phyloP scores from a whole-genome alignment of 2,797 vertebrate species.

The Selene dorsalis region DNA sequence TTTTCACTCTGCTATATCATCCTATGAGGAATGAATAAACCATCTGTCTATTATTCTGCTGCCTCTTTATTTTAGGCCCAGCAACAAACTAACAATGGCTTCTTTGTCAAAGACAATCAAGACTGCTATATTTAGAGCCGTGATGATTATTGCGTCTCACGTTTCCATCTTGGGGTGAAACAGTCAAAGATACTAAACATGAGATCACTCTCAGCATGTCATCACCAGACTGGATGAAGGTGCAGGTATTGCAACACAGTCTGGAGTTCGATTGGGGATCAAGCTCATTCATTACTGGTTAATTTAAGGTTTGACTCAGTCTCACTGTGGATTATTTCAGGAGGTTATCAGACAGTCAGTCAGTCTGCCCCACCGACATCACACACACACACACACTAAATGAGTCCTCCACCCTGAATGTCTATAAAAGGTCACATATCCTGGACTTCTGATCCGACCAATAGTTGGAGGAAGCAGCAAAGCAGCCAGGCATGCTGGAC shows the following conservation, averaged over 20 bases:
- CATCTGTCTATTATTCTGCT: constrained; percentile 42
- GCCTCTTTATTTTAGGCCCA: constrained; percentile 46
- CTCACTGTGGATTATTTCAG: constrained; percentile 7
- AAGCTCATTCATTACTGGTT: neutral
- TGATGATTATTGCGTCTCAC: constrained; percentile 57
- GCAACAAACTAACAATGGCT: constrained; percentile 65
- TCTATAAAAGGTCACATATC: neutral
- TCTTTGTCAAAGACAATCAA: constrained; percentile 68
- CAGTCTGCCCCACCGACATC: too few relatives aligned
- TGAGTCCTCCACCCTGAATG: neutral
- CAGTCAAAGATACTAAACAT: constrained; percentile 43
- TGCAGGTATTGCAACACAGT: neutral
- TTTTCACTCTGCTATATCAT: constrained; percentile 4
- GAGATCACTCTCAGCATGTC: constrained; percentile 36
- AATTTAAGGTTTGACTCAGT: constrained; percentile 7
- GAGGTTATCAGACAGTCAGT: neutral
- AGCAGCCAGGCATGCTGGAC: too few relatives aligned
- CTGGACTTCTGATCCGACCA: neutral
- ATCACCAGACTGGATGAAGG: constrained; percentile 41
- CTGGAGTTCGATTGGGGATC: neutral
- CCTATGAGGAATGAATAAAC: constrained; percentile 49
- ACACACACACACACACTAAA: neutral
- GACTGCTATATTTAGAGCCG: constrained; percentile 59
- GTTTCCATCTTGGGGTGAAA: constrained; percentile 52
- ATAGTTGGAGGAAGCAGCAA: too few relatives aligned